Evolutionary conservation across 2,888 invertebrate species (phyloP).

Genomic region (Eristalinus sepulchralis): DNA sequence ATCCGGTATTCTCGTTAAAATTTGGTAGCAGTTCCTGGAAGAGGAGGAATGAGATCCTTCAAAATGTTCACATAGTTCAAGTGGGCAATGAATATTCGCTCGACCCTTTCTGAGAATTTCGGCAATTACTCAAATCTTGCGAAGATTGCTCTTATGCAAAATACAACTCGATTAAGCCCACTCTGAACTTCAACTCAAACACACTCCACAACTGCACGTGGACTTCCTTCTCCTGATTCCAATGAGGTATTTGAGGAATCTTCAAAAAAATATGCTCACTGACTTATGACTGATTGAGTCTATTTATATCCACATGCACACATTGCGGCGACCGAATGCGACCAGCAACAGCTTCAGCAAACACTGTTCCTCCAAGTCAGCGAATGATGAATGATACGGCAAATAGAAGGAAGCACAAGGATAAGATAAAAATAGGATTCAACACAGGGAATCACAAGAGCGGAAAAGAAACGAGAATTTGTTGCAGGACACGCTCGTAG

Average conservation of each 20-base stretch:
- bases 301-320: neutral
- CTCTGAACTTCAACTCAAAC: neutral
- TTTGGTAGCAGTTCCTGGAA: too few species aligned
- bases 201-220: neutral
- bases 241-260: neutral
- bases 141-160: neutral
- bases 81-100: neutral
- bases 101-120: neutral
- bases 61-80: neutral
- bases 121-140: neutral
- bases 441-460: neutral
- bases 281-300: neutral
- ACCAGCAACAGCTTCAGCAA: conserved; percentile 32
- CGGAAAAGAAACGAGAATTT: conserved; percentile 8
- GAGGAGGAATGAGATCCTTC: too few species aligned
- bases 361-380: neutral
- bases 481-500: conserved; percentile 53
- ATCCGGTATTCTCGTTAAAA: too few species aligned
- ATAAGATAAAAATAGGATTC: neutral
- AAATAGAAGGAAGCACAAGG: conserved; percentile 21
- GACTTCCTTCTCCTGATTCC: neutral
- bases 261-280: neutral
- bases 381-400: conserved; percentile 37
- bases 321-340: conserved; percentile 4
- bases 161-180: neutral